Evolutionary conservation across 2,888 invertebrate species (phyloP), one percentile per base, ranked within the genome.

Genomic region (Monochamus alternatus): DNA sequence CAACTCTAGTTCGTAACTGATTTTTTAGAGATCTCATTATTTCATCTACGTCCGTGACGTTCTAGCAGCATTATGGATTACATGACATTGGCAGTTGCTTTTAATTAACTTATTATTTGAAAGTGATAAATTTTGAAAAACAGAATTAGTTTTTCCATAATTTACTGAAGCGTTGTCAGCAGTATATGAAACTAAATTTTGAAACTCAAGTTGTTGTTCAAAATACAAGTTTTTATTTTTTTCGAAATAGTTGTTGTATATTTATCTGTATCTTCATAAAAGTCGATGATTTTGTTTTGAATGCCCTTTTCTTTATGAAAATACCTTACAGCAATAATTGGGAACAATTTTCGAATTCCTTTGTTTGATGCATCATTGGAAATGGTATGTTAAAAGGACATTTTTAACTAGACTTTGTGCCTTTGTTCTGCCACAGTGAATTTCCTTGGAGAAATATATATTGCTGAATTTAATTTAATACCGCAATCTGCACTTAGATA

Each of bases 11-110:
- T 64, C 12, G 2, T 14, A 55, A 14, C 12, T 52, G 52, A 14
- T 55, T 14, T 7, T 3, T n/a, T n/a, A n/a, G n/a, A n/a, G n/a
- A n/a, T n/a, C n/a, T 55, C 68, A n/a, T 59, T 58, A 68, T 38
- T 58, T 59, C 43, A 58, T 55, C 3, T 14, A 55, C 5, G 3
- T 55, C 55, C 14, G 22, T 14, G 14, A 2, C 7, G 2, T 75
- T 74, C 77, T 78, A 3, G 60, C 78, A 67, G 77, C 69, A 68
- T 82, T 82, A 66, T 82, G 81, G 12, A 82, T 78, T 0, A 81
- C 75, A 43, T 81, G 81, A 60, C 75, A 78, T 51, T 81, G 77
- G 69, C 81, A 83, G 70, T 81, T 81, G 10, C 74, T 76, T 78
- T 80, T 80, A 10, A 82, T 47, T 47, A 80, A 66, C 10, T 73